phyloP scores from a whole-genome alignment of 2,113 vertebrate genomes.

The Sphyrna mokarran region DNA sequence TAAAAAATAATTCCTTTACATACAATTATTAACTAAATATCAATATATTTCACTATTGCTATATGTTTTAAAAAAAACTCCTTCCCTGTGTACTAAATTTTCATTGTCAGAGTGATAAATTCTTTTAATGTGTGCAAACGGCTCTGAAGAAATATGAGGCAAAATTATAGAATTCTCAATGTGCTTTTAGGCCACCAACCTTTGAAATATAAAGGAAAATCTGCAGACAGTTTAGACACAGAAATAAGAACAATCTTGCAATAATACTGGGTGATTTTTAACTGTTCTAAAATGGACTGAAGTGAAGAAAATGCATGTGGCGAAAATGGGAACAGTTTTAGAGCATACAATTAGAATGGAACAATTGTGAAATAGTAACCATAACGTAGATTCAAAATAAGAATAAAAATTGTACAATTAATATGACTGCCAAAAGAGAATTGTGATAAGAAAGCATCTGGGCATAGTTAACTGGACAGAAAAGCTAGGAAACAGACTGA shows the following conservation, averaged over 20 bases:
- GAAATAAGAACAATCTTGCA: neutral
- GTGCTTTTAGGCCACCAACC: neutral
- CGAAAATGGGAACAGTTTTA: neutral
- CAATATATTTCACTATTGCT: neutral
- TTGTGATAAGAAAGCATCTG: neutral
- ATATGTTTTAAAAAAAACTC: neutral
- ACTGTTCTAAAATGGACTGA: neutral
- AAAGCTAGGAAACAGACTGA: neutral
- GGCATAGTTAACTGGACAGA: neutral
- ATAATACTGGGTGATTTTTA: neutral
- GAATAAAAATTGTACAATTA: neutral
- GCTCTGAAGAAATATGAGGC: neutral
- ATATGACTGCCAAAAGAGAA: neutral
- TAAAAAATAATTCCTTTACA: neutral
- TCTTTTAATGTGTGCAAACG: neutral
- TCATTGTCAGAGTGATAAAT: neutral
- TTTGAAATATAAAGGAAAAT: neutral
- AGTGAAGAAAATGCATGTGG: neutral
- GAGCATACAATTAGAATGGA: neutral
- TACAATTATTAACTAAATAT: neutral
- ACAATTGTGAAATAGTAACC: neutral
- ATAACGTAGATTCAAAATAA: neutral
- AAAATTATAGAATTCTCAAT: neutral
- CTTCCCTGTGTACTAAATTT: neutral
- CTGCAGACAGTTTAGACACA: neutral